These are phyloP conservation scores for Apis florea DNA, from an alignment of 1,140 invertebrate genomes.

Conservation along the genomic window DNA sequence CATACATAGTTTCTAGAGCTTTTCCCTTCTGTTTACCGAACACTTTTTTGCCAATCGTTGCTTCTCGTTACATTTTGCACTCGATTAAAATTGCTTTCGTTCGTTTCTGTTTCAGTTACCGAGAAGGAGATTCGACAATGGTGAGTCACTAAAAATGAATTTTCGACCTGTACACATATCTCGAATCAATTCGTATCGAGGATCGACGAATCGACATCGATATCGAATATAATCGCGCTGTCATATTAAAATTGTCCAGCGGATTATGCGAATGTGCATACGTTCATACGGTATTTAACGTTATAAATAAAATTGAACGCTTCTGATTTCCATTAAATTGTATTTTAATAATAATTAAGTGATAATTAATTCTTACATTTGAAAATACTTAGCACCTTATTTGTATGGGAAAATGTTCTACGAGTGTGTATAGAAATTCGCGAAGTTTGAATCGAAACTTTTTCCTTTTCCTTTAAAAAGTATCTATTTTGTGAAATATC, in stretches of 20 bases:
- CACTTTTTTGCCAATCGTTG: constrained; percentile 25
- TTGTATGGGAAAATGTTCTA: too few relatives aligned
- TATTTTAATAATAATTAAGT: not conserved
- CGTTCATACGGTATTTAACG: too few relatives aligned
- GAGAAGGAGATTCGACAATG: constrained; percentile 93
- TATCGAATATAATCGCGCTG: not conserved
- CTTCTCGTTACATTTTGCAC: not conserved
- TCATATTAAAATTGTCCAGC: not conserved
- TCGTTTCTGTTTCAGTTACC: constrained; percentile 87
- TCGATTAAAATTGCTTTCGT: constrained; percentile 3
- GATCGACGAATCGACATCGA: not conserved
- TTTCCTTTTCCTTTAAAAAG: too few relatives aligned
- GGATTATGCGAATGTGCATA: not conserved
- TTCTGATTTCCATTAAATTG: not conserved
- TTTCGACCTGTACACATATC: not conserved
- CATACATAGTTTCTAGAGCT: not conserved
- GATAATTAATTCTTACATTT: not conserved
- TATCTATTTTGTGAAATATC: too few relatives aligned
- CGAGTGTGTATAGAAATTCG: too few relatives aligned
- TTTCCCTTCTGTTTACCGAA: not conserved
- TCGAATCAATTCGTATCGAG: not conserved
- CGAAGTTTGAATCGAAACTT: not conserved
- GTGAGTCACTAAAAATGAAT: constrained; percentile 81
- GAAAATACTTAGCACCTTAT: not conserved
- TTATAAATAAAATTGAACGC: not conserved